These are phyloP conservation scores for Odontothrips loti DNA, from an alignment of 2,888 invertebrate genomes.

Conservation along the genomic window DNA sequence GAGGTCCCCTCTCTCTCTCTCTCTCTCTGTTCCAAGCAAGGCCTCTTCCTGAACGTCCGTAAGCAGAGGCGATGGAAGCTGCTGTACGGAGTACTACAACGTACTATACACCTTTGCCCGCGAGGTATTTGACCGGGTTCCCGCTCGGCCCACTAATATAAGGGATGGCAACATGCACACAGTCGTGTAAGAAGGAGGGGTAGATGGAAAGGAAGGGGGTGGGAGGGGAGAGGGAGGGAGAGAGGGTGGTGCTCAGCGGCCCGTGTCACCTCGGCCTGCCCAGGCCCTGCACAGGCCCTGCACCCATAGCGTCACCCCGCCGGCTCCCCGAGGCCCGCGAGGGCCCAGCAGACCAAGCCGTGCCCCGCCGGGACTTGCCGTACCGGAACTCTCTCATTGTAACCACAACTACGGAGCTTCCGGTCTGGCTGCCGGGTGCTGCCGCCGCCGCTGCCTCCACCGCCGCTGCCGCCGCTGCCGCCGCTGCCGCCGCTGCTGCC, in stretches of 20 bases:
- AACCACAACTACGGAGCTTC: slow-evolving; percentile 20
- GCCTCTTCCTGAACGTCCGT: not conserved
- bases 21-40: too few relatives aligned
- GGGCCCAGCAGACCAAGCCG: not conserved
- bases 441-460: not conserved
- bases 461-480: not conserved
- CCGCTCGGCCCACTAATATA: too few relatives aligned
- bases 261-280: not conserved
- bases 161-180: too few relatives aligned
- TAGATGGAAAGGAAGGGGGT: not conserved
- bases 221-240: not conserved
- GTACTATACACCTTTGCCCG: too few relatives aligned
- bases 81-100: not conserved
- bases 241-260: not conserved
- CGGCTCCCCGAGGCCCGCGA: not conserved
- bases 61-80: not conserved
- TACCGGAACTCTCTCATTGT: slow-evolving; percentile 21
- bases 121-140: too few relatives aligned
- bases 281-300: too few relatives aligned
- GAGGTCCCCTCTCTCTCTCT: too few relatives aligned
- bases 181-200: not conserved
- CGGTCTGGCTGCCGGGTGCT: not conserved
- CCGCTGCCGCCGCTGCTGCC: not conserved
- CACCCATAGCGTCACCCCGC: not conserved
- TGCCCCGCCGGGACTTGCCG: not conserved